Percentiles rank a stretch among this genome's conserved stretches.
Evolutionary conservation across 2,797 vertebrate genomes (phyloP).

Genomic region (Poliocrania exsul): DNA sequence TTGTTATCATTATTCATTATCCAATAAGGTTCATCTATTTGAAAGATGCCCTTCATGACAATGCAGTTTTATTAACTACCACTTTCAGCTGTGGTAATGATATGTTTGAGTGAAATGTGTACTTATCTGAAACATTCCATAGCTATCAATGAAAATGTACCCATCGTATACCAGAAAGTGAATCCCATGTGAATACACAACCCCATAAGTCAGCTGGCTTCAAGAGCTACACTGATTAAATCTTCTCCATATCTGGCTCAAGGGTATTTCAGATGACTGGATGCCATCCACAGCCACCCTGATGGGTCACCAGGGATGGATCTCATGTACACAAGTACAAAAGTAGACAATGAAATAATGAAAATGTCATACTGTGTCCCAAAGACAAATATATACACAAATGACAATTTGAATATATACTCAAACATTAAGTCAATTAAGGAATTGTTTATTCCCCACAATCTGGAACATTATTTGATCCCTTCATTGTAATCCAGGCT

Average conservation of each 20-base stretch:
- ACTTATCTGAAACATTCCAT: neutral
- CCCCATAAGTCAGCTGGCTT: neutral
- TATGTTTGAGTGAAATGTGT: neutral
- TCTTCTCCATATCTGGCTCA: neutral
- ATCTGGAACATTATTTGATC: neutral
- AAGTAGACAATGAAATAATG: neutral
- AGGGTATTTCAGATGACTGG: neutral
- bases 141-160: neutral
- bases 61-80: neutral
- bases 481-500: neutral
- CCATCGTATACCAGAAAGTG: neutral
- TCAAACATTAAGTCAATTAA: neutral
- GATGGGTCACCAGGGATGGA: accelerated
- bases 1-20: neutral
- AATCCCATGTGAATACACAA: neutral
- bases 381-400: neutral
- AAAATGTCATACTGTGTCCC: neutral
- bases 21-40: neutral
- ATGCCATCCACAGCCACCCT: neutral
- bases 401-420: neutral
- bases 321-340: neutral
- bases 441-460: neutral
- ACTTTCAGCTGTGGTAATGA: neutral
- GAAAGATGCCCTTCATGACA: neutral
- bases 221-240: neutral